phyloP scores from a whole-genome alignment of 2,797 vertebrate genomes.

The Notoglanidium macrostoma region DNA sequence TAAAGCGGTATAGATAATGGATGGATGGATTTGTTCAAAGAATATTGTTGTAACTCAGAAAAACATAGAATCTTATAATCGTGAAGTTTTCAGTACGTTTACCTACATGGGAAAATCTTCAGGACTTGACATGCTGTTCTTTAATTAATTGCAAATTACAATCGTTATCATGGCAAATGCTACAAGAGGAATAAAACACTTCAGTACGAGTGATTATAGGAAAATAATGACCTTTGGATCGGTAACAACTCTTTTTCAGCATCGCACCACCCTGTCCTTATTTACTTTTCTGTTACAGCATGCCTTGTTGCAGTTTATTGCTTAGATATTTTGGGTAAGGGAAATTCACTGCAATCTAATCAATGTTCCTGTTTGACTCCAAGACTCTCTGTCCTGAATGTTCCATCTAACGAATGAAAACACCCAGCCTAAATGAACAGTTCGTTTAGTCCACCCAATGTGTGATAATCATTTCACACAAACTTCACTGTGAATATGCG shows the following conservation, averaged over 20 bases:
- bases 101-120: no score
- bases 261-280: no score
- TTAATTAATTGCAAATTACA: not conserved
- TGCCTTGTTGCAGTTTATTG: not conserved
- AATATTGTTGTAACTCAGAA: no score
- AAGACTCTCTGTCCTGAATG: not conserved
- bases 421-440: constrained; percentile 19
- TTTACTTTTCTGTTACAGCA: not conserved
- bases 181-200: not conserved
- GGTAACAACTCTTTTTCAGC: not conserved
- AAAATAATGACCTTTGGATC: not conserved
- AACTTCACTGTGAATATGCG: constrained; percentile 21
- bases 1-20: no score
- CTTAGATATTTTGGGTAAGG: not conserved
- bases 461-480: constrained; percentile 28
- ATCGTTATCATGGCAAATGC: not conserved
- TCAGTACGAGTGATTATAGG: not conserved
- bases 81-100: no score
- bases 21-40: no score
- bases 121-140: not conserved
- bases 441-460: not conserved
- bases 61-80: no score
- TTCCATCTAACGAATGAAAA: not conserved
- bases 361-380: not conserved
- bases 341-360: not conserved